Conservation (phyloP, 2,113 vertebrate species). For the Sula dactylatra region DNA sequence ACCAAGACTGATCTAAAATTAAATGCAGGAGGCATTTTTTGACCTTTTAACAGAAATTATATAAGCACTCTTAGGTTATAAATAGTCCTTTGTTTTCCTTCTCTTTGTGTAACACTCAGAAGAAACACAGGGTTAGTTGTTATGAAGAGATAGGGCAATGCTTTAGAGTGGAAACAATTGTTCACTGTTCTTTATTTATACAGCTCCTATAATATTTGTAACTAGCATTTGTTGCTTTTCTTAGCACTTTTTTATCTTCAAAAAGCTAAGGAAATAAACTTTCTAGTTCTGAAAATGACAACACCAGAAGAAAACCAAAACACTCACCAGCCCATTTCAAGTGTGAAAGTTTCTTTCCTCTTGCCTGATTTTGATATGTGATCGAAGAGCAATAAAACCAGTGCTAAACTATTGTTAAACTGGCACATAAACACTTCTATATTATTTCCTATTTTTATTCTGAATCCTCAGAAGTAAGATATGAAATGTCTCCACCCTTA, state of each 20-base stretch:
- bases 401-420: neutral
- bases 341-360: neutral
- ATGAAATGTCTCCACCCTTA: neutral
- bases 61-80: constrained; percentile 31
- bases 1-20: neutral
- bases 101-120: constrained; percentile 26
- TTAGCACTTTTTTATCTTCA: neutral
- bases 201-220: neutral
- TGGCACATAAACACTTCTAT: neutral
- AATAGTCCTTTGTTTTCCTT: constrained; percentile 54
- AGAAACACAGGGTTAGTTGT: constrained; percentile 50
- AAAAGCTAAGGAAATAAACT: neutral
- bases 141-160: constrained; percentile 1
- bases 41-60: constrained; percentile 50
- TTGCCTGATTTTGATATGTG: neutral
- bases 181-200: constrained; percentile 49
- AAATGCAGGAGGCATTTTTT: constrained; percentile 19
- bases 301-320: neutral
- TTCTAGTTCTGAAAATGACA: neutral
- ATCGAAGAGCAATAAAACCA: neutral
- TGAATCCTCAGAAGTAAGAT: neutral
- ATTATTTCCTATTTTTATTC: neutral
- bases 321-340: neutral
- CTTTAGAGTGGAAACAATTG: constrained; percentile 54
- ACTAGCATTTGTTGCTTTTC: constrained; percentile 24